Percentiles rank a stretch among this genome's conserved stretches.
phyloP scores from a whole-genome alignment of 2,797 vertebrate species.

The Tapirus indicus region DNA sequence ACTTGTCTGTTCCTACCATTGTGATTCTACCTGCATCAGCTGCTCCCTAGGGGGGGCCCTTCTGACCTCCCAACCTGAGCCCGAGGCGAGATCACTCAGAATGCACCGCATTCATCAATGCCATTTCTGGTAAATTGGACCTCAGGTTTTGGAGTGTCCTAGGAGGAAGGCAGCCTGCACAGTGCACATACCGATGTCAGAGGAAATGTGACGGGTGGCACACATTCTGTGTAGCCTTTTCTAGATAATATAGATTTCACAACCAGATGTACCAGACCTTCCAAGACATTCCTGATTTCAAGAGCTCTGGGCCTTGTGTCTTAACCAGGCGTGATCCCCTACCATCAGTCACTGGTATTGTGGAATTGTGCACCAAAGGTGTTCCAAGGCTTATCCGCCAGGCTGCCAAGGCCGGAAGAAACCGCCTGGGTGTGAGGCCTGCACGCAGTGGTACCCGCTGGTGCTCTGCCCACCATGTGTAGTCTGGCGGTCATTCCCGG shows the following conservation, averaged over 20 bases:
- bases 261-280: conserved; percentile 32
- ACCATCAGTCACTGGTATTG: not conserved
- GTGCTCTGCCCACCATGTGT: not conserved
- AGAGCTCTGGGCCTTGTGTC: not conserved
- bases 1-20: not conserved
- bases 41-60: not conserved
- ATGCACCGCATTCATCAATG: conserved; percentile 58
- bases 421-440: not conserved
- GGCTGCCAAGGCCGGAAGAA: not conserved
- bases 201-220: not conserved
- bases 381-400: not conserved
- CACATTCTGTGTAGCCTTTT: conserved; percentile 44
- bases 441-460: not conserved
- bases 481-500: not conserved
- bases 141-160: conserved; percentile 64
- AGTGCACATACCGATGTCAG: conserved; percentile 30
- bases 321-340: not conserved
- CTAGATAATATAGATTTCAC: not conserved
- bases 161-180: conserved; percentile 61
- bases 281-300: conserved; percentile 56
- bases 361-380: not conserved
- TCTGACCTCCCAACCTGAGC: conserved; percentile 69
- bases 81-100: conserved; percentile 33
- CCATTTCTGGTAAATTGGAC: conserved; percentile 71
- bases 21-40: conserved; percentile 63